Base-by-base conservation (phyloP, 2,888 invertebrate genomes). In the Acanthococcus lagerstroemiae region DNA sequence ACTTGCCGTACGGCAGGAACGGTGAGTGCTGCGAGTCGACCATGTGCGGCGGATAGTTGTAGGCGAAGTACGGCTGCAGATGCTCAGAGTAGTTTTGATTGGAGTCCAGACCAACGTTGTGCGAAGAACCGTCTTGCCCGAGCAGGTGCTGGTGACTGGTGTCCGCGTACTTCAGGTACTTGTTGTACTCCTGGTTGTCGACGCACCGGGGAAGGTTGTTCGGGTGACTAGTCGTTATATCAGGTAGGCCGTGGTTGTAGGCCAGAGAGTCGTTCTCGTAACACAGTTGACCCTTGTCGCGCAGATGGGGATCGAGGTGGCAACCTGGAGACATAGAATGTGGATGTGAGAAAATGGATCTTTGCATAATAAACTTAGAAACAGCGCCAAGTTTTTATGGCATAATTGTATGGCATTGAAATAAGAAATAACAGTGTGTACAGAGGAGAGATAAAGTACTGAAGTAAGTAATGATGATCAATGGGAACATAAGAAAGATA, bases 51-150 rank as follows among this genome's bases (percentile, higher is more conserved):
- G 22, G 58, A 30, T 63, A 63, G 50, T 63, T 54, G 25, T 63
- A 52, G 37, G 50, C 21, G 44, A 63, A 63, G 54, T 63, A 63
- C 6, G 50, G 54, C 6, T 63, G 63, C 44, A 63, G 19, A 17
- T 63, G 63, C 22, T 63, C 63, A 12, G 52, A 54, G 24, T 50
- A 63, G 19, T 63, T 63, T 54, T 63, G 63, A 54, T 63, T 63
- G 2, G 63, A 37, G 44, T 63, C 63, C 15, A 63, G 24, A 12
- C 30, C 37, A 15, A 30, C 50, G 17, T 63, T 26, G 24, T 30
- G 30, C 50, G 52, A 27, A 4, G 30, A 30, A 19, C 48, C 46
- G 12, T 25, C 46, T 45, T 46, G 46, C 5, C 5, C 19, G 27
- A 19, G 26, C 60, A 60, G 26, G 30, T 52, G 27, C 19, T 48